Conservation (phyloP, 35 echinoderm and acorn worm genomes). For the Eucidaris tribuloides region DNA sequence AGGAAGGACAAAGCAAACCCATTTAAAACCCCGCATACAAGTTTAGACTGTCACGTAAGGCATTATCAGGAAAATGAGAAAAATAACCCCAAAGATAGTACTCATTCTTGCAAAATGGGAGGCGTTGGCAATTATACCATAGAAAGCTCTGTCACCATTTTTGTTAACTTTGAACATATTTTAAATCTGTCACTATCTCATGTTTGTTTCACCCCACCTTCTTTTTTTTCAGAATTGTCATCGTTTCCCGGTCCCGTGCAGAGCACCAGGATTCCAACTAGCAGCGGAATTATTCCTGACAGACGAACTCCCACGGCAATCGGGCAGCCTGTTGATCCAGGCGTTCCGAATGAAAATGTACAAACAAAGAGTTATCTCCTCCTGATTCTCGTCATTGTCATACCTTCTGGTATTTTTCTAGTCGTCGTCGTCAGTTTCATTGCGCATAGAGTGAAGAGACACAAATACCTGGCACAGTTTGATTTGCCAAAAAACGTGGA, state of each 20-base stretch:
- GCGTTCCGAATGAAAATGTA: neutral
- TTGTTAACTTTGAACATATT: too few relatives aligned
- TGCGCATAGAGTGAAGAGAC: neutral
- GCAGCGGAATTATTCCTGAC: neutral
- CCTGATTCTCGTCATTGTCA: slow-evolving; percentile 26
- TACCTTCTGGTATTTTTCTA: slow-evolving; percentile 9
- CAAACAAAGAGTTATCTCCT: neutral
- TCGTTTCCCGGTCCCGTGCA: neutral
- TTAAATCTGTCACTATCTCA: neutral
- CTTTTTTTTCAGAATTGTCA: neutral
- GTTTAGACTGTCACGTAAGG: too few relatives aligned
- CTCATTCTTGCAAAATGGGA: too few relatives aligned
- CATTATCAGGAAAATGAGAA: too few relatives aligned
- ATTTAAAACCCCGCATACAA: too few relatives aligned
- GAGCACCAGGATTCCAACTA: neutral
- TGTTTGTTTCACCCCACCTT: neutral
- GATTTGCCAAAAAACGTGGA: slow-evolving; percentile 66
- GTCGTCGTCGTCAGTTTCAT: slow-evolving; percentile 7
- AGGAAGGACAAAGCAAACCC: too few relatives aligned
- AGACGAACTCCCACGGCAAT: neutral
- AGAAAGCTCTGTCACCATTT: too few relatives aligned
- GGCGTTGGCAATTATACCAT: too few relatives aligned
- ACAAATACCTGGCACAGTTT: slow-evolving; percentile 42
- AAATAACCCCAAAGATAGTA: too few relatives aligned
- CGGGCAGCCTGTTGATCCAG: neutral